phyloP scores from a whole-genome alignment of 2,888 invertebrate genomes.

The Cyclophora albipunctata region DNA sequence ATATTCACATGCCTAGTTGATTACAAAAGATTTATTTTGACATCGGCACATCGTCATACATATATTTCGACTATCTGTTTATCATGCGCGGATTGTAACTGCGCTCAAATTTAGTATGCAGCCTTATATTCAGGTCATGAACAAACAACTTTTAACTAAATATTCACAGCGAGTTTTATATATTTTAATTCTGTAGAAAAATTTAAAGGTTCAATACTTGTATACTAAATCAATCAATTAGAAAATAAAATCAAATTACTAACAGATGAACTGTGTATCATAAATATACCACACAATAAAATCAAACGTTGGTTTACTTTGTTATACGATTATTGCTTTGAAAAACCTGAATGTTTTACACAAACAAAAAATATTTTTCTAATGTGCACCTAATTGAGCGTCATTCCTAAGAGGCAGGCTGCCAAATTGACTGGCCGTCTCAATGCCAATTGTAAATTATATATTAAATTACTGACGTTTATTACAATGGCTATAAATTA shows the following conservation, averaged over 20 bases:
- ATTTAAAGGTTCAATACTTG: slow-evolving; percentile 3
- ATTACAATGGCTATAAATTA: slow-evolving; percentile 29
- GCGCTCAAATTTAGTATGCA: slow-evolving; percentile 45
- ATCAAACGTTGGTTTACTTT: too few relatives aligned
- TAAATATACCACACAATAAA: too few relatives aligned
- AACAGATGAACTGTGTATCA: too few relatives aligned
- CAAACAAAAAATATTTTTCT: slow-evolving; percentile 6
- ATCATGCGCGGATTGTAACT: slow-evolving; percentile 40
- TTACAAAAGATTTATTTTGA: slow-evolving; percentile 17
- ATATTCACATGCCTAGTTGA: neutral
- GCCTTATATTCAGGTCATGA: slow-evolving; percentile 58
- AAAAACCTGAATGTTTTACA: too few relatives aligned
- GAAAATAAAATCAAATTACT: too few relatives aligned
- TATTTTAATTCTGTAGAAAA: slow-evolving; percentile 9
- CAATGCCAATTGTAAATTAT: slow-evolving; percentile 33
- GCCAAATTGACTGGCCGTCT: slow-evolving; percentile 17
- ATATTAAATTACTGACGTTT: slow-evolving; percentile 35
- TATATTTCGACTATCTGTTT: slow-evolving; percentile 26
- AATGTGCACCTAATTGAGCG: slow-evolving; percentile 14
- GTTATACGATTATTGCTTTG: too few relatives aligned
- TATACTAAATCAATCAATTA: too few relatives aligned
- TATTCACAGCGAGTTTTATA: slow-evolving; percentile 38
- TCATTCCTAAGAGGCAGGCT: slow-evolving; percentile 16
- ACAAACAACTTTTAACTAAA: slow-evolving; percentile 46
- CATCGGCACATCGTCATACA: slow-evolving; percentile 15